Conservation (phyloP, 1,140 invertebrate genomes). For the Scaptomyza hsui region DNA sequence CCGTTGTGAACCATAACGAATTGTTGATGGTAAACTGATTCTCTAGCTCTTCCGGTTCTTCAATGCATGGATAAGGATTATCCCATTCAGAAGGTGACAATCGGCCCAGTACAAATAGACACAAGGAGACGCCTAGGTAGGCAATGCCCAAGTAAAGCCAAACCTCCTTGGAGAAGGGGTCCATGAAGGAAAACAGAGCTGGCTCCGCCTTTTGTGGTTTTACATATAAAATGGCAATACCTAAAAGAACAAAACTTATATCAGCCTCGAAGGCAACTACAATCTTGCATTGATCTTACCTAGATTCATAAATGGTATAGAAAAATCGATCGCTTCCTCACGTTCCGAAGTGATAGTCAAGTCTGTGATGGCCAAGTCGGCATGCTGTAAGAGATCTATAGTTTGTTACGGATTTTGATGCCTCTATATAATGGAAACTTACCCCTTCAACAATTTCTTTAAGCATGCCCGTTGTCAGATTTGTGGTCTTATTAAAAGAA, state of each 20-base stretch:
- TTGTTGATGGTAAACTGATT: constrained; percentile 94
- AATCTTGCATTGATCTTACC: constrained; percentile 74
- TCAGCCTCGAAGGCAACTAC: accelerated
- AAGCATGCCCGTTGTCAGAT: constrained; percentile 95
- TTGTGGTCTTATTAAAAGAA: constrained; percentile 86
- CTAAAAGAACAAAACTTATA: constrained; percentile 69
- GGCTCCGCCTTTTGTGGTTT: constrained; percentile 92
- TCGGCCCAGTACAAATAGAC: constrained; percentile 92
- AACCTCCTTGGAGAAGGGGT: constrained; percentile 93
- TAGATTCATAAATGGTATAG: constrained; percentile 95
- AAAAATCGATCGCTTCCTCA: constrained; percentile 94
- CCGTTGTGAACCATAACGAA: constrained; percentile 93
- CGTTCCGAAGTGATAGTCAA: constrained; percentile 94
- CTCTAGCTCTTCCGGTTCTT: constrained; percentile 89
- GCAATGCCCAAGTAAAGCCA: constrained; percentile 92
- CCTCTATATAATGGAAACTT: constrained; percentile 76
- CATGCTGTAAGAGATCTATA: constrained; percentile 81
- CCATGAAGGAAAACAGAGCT: constrained; percentile 94
- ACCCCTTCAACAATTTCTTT: constrained; percentile 91
- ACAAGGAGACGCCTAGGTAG: constrained; percentile 91
- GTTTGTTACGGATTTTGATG: background rate
- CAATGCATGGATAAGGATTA: constrained; percentile 91
- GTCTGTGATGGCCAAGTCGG: constrained; percentile 94
- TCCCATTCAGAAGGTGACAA: constrained; percentile 93
- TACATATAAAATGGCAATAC: constrained; percentile 93